Evolutionary conservation across 2,113 vertebrate genomes (phyloP).

Genomic region (Pipra filicauda): DNA sequence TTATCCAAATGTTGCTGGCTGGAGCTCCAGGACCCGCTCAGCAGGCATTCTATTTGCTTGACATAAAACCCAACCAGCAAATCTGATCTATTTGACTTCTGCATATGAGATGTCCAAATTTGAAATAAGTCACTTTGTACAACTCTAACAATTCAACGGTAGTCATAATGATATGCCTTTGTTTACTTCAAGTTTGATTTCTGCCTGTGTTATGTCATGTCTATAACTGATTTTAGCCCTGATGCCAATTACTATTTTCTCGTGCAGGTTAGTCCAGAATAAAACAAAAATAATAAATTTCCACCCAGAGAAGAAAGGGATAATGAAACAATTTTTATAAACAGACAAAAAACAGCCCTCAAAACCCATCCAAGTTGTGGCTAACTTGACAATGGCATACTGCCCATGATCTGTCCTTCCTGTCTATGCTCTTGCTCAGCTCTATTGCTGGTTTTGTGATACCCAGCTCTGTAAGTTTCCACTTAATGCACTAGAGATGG

Average conservation of each 20-base stretch:
- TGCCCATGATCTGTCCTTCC: slow-evolving; percentile 1
- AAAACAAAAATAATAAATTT: neutral
- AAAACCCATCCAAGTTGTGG: neutral
- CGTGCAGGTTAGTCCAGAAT: neutral
- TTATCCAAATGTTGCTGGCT: neutral
- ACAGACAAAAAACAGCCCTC: neutral
- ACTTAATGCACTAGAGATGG: slow-evolving; percentile 59
- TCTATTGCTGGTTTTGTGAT: slow-evolving; percentile 72
- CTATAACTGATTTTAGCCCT: neutral
- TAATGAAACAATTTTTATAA: slow-evolving; percentile 16
- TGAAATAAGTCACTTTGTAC: neutral
- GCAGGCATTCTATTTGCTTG: neutral
- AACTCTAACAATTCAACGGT: neutral
- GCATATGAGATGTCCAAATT: neutral
- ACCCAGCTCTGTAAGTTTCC: slow-evolving; percentile 69
- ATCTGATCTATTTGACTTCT: neutral
- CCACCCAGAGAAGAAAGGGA: neutral
- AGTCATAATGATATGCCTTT: neutral
- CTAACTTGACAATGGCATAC: neutral
- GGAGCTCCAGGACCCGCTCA: neutral
- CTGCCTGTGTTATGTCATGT: neutral
- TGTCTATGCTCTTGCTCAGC: neutral
- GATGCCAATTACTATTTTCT: neutral
- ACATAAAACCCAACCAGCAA: neutral
- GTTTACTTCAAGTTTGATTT: neutral